Evolutionary conservation across 2,888 invertebrate species (phyloP), one percentile per base, ranked within the genome.

Genomic region (Aphidoletes aphidimyza): DNA sequence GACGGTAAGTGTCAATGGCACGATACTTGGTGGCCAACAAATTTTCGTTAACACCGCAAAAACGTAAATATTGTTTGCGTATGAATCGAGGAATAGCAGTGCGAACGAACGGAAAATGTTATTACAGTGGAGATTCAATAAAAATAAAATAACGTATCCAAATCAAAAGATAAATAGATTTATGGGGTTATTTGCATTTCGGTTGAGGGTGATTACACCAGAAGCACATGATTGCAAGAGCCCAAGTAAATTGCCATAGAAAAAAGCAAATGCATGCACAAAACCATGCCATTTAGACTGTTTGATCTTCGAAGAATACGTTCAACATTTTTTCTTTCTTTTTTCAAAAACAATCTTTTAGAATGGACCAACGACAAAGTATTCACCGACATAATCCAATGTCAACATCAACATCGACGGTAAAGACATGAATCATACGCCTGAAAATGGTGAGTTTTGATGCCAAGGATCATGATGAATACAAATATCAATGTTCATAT

Each of bases 81-180:
- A 14, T 69, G 69, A 69, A 69, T 69, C 30, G 69, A 17, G 14
- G n/a, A n/a, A n/a, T n/a, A n/a, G n/a, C n/a, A n/a, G n/a, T n/a
- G 69, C 69, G 69, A 69, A 69, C 37, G 81, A 81, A 36, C 81
- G 37, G 37, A 81, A 37, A 81, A 81, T 81, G 81, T 37, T 9
- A 6, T 81, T 81, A 81, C 81, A n/a, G n/a, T n/a, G 5, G 36
- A 81, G n/a, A 81, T 81, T 69, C 69, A 81, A 81, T 81, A 81
- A n/a, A n/a, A n/a, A 81, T 37, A 81, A 81, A 37, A 36, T 36
- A 81, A 81, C n/a, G 81, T 37, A 81, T 81, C 37, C 22, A 37
- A 81, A 37, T 81, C 81, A 81, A 81, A 81, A 81, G 81, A 81
- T 81, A 81, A 81, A 81, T 81, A 81, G 81, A 81, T 81, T 81